These are phyloP conservation scores for Calameuta filiformis DNA, from an alignment of 2,888 invertebrate species.

Conservation along the genomic window DNA sequence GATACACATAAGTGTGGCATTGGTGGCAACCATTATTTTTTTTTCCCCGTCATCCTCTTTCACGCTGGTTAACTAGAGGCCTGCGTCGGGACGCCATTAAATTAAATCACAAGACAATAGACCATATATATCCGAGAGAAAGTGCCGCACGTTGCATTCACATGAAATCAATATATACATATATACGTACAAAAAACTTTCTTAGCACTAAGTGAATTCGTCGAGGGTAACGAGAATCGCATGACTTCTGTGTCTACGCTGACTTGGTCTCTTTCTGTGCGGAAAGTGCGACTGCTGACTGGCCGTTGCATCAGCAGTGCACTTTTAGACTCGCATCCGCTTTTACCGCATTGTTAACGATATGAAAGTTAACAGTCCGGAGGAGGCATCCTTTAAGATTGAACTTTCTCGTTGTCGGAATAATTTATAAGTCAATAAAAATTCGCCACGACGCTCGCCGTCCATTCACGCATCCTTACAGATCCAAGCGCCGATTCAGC, in stretches of 20 bases:
- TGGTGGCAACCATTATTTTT: neutral
- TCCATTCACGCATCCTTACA: neutral
- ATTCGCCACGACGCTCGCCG: neutral
- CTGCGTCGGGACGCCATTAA: neutral
- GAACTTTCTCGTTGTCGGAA: conserved; percentile 25
- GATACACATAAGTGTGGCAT: neutral
- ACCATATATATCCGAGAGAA: neutral
- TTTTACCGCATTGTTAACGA: conserved; percentile 27
- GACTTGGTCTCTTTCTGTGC: neutral
- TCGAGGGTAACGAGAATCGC: neutral
- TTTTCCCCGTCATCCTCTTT: neutral
- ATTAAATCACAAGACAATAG: neutral
- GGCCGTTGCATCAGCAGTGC: conserved; percentile 23
- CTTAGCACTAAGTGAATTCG: neutral
- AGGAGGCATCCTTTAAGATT: conserved; percentile 26
- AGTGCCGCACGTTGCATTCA: neutral
- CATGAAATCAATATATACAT: neutral
- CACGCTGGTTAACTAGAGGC: neutral
- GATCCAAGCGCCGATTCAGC: neutral
- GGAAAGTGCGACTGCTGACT: conserved; percentile 27
- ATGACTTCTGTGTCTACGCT: neutral
- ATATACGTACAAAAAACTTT: neutral
- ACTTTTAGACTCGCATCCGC: conserved; percentile 12
- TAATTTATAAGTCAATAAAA: neutral
- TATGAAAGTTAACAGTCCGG: conserved; percentile 29